Evolutionary conservation across 2,113 vertebrate species (phyloP).

Genomic region (Desmodus rotundus): DNA sequence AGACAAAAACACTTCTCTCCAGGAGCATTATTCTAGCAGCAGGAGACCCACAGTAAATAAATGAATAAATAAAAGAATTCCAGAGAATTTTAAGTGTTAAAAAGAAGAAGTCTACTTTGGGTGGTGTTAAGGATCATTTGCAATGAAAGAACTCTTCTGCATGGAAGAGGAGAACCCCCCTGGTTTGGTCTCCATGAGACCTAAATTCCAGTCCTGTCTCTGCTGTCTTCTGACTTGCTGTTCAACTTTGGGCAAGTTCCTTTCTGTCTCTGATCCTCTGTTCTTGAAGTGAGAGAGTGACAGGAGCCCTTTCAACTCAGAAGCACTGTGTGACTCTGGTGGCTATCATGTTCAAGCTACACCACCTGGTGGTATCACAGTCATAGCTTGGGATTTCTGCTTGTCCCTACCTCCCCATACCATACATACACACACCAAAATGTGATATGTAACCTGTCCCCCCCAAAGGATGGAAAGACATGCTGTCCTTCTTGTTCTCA

Average conservation of each 20-base stretch:
- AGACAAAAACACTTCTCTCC: neutral
- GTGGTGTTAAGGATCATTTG: neutral
- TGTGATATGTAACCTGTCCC: neutral
- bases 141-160: neutral
- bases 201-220: neutral
- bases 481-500: neutral
- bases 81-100: neutral
- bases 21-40: neutral
- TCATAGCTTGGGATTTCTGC: neutral
- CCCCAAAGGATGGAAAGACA: neutral
- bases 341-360: fast-evolving
- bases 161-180: no score
- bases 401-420: neutral
- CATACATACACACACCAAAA: neutral
- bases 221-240: neutral
- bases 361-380: no score
- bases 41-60: neutral
- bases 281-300: neutral
- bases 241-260: neutral
- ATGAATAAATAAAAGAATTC: neutral
- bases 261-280: neutral
- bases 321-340: neutral
- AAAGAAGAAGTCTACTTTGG: neutral
- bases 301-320: no score
- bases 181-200: neutral